Evolutionary conservation across 1,140 invertebrate genomes (phyloP).

Genomic region (Drosophila leontia): DNA sequence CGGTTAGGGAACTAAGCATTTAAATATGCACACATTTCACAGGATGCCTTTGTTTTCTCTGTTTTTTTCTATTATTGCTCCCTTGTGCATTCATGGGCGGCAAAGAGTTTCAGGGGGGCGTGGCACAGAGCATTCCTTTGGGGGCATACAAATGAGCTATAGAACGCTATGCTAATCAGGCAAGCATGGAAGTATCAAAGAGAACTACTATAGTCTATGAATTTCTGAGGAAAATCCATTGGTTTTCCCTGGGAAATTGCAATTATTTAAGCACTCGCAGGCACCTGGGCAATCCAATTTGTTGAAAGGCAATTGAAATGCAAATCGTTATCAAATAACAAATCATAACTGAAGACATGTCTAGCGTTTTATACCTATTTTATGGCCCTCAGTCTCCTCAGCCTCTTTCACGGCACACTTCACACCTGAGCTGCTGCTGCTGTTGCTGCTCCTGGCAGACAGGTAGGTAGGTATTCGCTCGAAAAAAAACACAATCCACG

Average conservation of each 20-base stretch:
- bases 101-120: slow-evolving; percentile 15
- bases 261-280: slow-evolving; percentile 30
- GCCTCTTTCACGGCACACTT: slow-evolving; percentile 13
- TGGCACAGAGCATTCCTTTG: slow-evolving; percentile 2
- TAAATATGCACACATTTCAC: slow-evolving; percentile 54
- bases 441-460: not conserved
- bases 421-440: slow-evolving; percentile 45
- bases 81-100: slow-evolving; percentile 1
- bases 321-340: slow-evolving; percentile 77
- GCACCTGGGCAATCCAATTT: slow-evolving; percentile 36
- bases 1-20: slow-evolving; percentile 20
- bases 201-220: slow-evolving; percentile 18
- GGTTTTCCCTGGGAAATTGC: slow-evolving; percentile 6
- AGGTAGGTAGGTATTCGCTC: not conserved
- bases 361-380: slow-evolving; percentile 47
- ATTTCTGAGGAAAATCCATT: not conserved
- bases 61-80: slow-evolving; percentile 24
- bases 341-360: slow-evolving; percentile 65
- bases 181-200: slow-evolving; percentile 5
- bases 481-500: slow-evolving; percentile 12
- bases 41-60: slow-evolving; percentile 19
- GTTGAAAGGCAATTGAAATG: slow-evolving; percentile 40
- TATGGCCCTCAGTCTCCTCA: slow-evolving; percentile 38
- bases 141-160: slow-evolving; percentile 31
- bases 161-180: slow-evolving; percentile 36